Evolutionary conservation across 1,140 invertebrate genomes (phyloP).

Genomic region (Rhopalosiphum maidis): DNA sequence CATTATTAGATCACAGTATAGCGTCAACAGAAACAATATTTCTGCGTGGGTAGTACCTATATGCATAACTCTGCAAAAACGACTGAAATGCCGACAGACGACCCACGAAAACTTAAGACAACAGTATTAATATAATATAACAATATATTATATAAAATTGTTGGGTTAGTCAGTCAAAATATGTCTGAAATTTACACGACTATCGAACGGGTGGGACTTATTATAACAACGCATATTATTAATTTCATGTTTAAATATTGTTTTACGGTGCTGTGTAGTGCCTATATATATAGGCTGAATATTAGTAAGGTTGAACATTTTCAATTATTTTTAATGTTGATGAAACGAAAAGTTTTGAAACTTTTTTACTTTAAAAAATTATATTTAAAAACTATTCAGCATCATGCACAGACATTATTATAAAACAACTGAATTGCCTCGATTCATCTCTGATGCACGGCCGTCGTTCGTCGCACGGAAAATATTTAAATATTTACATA

Average conservation of each 20-base stretch:
- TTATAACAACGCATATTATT: too few species aligned
- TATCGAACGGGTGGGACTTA: neutral
- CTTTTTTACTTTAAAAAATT: too few species aligned
- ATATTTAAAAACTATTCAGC: too few species aligned
- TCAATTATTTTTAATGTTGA: neutral
- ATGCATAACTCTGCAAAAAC: neutral
- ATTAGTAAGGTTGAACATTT: neutral
- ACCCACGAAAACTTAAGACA: neutral
- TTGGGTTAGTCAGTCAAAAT: neutral
- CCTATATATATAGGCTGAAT: neutral
- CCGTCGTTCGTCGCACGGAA: too few species aligned
- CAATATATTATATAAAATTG: neutral
- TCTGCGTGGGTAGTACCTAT: neutral
- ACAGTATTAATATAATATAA: neutral
- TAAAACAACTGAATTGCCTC: too few species aligned
- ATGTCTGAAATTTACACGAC: neutral
- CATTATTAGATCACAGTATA: neutral
- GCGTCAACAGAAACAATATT: too few species aligned
- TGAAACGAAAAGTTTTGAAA: neutral
- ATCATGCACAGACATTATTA: too few species aligned
- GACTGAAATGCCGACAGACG: neutral
- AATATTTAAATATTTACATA: too few species aligned
- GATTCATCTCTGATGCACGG: too few species aligned
- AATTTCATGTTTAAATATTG: neutral
- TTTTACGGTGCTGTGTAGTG: too few species aligned